A percentile compares a stretch with the other conserved stretches of the same genome.
Evolutionary conservation across 2,113 vertebrate species (phyloP).

Genomic region (Apaloderma vittatum): DNA sequence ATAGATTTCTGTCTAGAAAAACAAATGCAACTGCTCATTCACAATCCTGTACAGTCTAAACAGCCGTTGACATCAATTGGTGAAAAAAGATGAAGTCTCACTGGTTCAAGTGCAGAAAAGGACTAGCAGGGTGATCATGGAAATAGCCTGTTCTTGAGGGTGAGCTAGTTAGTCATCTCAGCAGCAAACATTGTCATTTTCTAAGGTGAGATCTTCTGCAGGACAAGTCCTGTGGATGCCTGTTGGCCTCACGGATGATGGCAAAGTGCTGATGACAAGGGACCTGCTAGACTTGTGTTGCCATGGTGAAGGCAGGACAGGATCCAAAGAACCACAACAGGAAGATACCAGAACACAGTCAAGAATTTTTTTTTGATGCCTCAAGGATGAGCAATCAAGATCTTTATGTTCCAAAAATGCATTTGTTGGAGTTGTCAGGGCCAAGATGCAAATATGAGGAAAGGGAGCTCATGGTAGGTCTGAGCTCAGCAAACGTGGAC

Average conservation of each 20-base stretch:
- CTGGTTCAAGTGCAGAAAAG: not conserved
- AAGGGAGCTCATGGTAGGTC: not conserved
- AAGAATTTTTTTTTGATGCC: not conserved
- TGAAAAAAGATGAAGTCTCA: not conserved
- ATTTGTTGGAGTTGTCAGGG: not conserved
- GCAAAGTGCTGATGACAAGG: not conserved
- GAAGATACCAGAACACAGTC: not conserved
- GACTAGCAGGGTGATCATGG: not conserved
- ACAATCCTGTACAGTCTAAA: not conserved
- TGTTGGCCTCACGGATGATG: not conserved
- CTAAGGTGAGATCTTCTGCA: not conserved
- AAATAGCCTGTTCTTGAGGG: not conserved
- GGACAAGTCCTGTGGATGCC: not conserved
- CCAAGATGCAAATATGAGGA: not conserved
- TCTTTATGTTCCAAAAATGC: not conserved
- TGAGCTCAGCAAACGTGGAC: not conserved
- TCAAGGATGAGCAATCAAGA: not conserved
- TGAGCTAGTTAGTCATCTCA: not conserved
- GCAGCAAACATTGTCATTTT: not conserved
- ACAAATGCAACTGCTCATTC: not conserved
- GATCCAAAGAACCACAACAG: not conserved
- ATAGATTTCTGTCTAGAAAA: not conserved
- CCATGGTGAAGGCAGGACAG: not conserved
- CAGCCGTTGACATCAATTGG: not conserved
- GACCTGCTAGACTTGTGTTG: not conserved